These are phyloP conservation scores for Halichoeres trimaculatus DNA, from an alignment of 2,113 vertebrate species.

Conservation along the genomic window DNA sequence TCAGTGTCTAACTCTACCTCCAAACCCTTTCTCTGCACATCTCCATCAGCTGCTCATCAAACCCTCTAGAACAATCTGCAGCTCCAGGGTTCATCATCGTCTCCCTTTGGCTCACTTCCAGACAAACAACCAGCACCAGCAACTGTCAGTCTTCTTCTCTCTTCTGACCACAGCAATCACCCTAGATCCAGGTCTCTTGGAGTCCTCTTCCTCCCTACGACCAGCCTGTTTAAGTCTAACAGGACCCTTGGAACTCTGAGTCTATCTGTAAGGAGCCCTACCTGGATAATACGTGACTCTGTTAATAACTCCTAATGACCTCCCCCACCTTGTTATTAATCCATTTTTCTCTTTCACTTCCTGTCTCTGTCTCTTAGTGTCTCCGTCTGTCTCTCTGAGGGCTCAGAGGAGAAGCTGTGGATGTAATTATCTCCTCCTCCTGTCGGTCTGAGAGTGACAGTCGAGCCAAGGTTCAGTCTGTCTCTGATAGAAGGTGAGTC, in stretches of 20 bases:
- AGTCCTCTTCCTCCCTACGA: conserved; percentile 38
- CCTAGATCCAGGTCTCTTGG: conserved; percentile 29
- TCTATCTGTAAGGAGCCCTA: conserved; percentile 28
- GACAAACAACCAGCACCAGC: background rate
- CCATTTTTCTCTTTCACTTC: conserved; percentile 58
- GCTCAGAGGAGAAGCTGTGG: conserved; percentile 28
- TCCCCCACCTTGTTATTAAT: conserved; percentile 29
- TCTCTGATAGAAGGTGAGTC: conserved; percentile 35
- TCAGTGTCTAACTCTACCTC: too few relatives aligned
- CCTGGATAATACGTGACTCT: conserved; percentile 50
- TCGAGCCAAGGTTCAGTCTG: too few relatives aligned
- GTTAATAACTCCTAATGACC: conserved; percentile 64
- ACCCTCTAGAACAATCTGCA: background rate
- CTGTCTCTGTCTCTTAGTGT: conserved; percentile 13
- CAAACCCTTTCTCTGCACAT: background rate
- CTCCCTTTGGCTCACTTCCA: background rate
- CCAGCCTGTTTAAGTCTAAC: conserved; percentile 50
- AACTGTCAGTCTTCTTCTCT: conserved; percentile 18
- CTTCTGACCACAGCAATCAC: conserved; percentile 10
- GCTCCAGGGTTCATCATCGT: too few relatives aligned
- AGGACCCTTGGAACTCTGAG: conserved; percentile 51
- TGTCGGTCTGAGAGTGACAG: conserved; percentile 11
- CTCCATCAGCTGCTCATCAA: too few relatives aligned
- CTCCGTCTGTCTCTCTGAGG: conserved; percentile 7
- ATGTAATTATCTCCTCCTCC: conserved; percentile 46